These are phyloP conservation scores for Cephus rjabovi DNA, from an alignment of 2,888 invertebrate species.

Conservation along the genomic window DNA sequence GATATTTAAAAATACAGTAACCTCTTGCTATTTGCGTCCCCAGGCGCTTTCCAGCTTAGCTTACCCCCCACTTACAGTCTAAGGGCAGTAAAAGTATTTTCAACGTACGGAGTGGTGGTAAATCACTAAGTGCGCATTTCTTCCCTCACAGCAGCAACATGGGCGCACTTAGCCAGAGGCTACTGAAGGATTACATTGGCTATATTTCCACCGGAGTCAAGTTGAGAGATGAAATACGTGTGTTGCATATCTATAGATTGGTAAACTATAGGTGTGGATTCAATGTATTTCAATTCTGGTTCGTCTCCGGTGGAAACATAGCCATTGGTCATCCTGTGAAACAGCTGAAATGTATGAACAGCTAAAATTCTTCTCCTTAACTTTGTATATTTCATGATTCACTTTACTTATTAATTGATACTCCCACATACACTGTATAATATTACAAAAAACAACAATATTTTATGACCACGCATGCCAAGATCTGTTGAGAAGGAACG, in stretches of 20 bases:
- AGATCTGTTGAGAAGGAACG: not conserved
- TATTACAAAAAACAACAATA: slow-evolving; percentile 16
- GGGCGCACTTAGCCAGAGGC: not conserved
- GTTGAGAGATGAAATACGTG: not conserved
- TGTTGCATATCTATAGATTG: not conserved
- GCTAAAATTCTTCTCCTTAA: slow-evolving; percentile 6
- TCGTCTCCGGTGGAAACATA: not conserved
- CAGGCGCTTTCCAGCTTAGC: not conserved
- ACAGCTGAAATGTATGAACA: not conserved
- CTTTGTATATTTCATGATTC: slow-evolving; percentile 11
- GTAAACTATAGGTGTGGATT: not conserved
- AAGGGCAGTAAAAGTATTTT: not conserved
- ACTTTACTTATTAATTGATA: slow-evolving; percentile 5
- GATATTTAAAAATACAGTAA: not conserved
- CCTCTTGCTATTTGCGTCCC: not conserved
- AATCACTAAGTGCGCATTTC: not conserved
- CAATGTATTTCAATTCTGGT: not conserved
- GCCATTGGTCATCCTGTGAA: not conserved
- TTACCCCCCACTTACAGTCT: no score
- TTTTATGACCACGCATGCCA: slow-evolving; percentile 4
- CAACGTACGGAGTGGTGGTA: not conserved
- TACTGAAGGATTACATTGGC: not conserved
- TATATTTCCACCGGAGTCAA: not conserved
- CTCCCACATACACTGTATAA: slow-evolving; percentile 12
- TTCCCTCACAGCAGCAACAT: no score